phyloP scores from a whole-genome alignment of 2,797 vertebrate genomes.

The Gadopsis marmoratus region DNA sequence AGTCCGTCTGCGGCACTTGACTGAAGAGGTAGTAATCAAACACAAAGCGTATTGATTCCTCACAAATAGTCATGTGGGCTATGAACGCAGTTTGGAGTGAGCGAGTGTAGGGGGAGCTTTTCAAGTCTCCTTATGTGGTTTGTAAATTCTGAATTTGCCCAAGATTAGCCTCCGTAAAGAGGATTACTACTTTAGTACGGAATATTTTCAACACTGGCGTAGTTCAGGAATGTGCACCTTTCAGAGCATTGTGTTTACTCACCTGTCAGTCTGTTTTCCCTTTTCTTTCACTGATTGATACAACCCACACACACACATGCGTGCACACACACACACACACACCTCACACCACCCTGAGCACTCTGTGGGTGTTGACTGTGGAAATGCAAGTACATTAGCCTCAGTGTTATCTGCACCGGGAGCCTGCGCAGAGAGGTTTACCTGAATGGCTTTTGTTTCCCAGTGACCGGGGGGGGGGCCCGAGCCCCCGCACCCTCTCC shows the following conservation, averaged over 20 bases:
- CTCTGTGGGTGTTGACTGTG: slow-evolving; percentile 61
- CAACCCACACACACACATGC: slow-evolving; percentile 47
- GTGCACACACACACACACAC: slow-evolving; percentile 51
- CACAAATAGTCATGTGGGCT: slow-evolving; percentile 12
- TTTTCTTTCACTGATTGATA: slow-evolving; percentile 59
- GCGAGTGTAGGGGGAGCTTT: slow-evolving; percentile 44
- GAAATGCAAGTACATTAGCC: slow-evolving; percentile 77
- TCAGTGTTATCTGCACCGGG: slow-evolving; percentile 77
- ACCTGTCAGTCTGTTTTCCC: slow-evolving; percentile 78
- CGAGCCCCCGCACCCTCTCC: slow-evolving; percentile 34
- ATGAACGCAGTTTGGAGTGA: slow-evolving; percentile 32
- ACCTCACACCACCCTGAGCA: slow-evolving; percentile 38
- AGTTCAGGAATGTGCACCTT: slow-evolving; percentile 83
- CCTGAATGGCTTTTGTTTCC: slow-evolving; percentile 88
- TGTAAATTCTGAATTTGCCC: slow-evolving; percentile 73
- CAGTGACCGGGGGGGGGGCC: no score
- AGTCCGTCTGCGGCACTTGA: slow-evolving; percentile 51
- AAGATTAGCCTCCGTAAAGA: slow-evolving; percentile 79
- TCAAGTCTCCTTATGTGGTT: slow-evolving; percentile 64
- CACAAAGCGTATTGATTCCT: slow-evolving; percentile 57
- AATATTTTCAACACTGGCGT: slow-evolving; percentile 75
- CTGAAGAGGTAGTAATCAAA: slow-evolving; percentile 57
- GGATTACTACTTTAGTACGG: slow-evolving; percentile 78
- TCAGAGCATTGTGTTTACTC: slow-evolving; percentile 80
- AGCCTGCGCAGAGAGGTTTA: slow-evolving; percentile 77